phyloP scores from a whole-genome alignment of 2,797 vertebrate genomes.

The Chromobotia macracanthus region DNA sequence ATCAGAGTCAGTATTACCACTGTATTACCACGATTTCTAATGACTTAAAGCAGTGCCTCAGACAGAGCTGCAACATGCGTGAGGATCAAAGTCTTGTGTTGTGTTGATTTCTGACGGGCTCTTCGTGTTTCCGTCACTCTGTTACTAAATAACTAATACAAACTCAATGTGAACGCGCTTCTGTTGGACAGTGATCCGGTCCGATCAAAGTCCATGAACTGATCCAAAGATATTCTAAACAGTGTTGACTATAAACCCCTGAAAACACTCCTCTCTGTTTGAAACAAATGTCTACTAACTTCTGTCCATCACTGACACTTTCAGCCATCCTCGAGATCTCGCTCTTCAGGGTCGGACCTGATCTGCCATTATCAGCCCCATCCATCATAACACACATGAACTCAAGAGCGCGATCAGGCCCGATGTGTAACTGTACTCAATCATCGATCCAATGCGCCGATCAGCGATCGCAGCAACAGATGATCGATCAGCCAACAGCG shows the following conservation, averaged over 20 bases:
- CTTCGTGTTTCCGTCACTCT: background rate
- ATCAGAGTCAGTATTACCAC: too few species aligned
- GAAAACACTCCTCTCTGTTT: too few species aligned
- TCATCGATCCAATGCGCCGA: too few species aligned
- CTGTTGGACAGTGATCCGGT: background rate
- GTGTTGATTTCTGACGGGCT: background rate
- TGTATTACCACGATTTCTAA: too few species aligned
- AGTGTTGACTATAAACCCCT: too few species aligned
- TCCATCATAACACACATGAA: background rate
- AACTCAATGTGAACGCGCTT: background rate
- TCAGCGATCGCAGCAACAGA: slow-evolving; percentile 74
- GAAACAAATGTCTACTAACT: background rate
- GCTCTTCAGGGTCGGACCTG: too few species aligned
- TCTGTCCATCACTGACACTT: background rate
- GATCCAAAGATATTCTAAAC: too few species aligned
- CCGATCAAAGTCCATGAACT: background rate
- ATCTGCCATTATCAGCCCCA: too few species aligned
- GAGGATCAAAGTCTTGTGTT: background rate
- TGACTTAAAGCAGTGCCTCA: too few species aligned
- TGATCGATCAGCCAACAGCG: slow-evolving; percentile 63
- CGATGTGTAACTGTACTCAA: background rate
- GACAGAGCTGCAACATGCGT: background rate
- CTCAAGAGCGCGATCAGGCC: background rate
- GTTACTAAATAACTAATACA: slow-evolving; percentile 36
- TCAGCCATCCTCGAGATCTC: too few species aligned